Percentiles rank a stretch among this genome's conserved stretches.
Conservation (phyloP, 2,888 invertebrate genomes). For the Stictocephala bisonia region DNA sequence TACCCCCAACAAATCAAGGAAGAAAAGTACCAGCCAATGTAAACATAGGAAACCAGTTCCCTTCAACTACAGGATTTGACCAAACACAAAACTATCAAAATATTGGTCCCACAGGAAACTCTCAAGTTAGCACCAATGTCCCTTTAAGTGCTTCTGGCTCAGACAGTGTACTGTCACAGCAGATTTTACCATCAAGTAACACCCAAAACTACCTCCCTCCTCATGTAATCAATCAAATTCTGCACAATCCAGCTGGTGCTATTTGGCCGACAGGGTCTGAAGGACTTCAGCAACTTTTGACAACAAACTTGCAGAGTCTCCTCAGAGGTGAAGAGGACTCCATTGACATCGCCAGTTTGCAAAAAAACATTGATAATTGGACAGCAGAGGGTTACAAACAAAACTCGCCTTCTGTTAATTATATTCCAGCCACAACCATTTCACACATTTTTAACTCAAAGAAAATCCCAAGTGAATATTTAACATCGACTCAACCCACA, state of each 20-base stretch:
- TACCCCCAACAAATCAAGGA: slow-evolving; percentile 63
- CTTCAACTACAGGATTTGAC: slow-evolving; percentile 17
- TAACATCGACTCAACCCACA: slow-evolving; percentile 70
- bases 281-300: slow-evolving; percentile 60
- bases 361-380: slow-evolving; percentile 88
- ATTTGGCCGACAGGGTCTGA: slow-evolving; percentile 34
- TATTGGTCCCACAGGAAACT: slow-evolving; percentile 19
- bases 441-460: slow-evolving; percentile 68
- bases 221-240: slow-evolving; percentile 53
- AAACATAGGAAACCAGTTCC: slow-evolving; percentile 1
- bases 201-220: slow-evolving; percentile 49
- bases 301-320: slow-evolving; percentile 68
- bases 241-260: slow-evolving; percentile 31
- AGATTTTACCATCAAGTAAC: slow-evolving; percentile 45
- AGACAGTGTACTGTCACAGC: slow-evolving; percentile 50
- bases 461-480: slow-evolving; percentile 81
- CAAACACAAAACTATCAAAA: slow-evolving; percentile 24
- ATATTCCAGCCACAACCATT: slow-evolving; percentile 40
- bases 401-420: slow-evolving; percentile 48
- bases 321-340: slow-evolving; percentile 67
- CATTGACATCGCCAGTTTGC: slow-evolving; percentile 79
- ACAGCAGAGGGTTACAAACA: slow-evolving; percentile 75
- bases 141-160: slow-evolving; percentile 54
- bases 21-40: slow-evolving; percentile 66
- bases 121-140: slow-evolving; percentile 20